phyloP scores from a whole-genome alignment of 2,797 vertebrate species.

The Falco concolor region DNA sequence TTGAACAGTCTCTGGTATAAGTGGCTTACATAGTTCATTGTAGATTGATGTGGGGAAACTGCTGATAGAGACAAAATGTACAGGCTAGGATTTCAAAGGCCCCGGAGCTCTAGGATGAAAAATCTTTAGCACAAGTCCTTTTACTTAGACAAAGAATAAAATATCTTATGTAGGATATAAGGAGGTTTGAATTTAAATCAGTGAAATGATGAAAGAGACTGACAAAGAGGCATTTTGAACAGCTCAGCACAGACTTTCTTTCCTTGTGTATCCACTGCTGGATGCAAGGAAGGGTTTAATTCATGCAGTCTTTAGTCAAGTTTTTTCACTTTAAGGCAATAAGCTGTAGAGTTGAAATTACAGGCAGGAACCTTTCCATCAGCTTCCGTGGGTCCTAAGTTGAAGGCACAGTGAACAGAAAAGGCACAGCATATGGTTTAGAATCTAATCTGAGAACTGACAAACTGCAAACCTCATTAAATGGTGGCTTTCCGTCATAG shows the following conservation, averaged over 20 bases:
- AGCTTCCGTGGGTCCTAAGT: neutral
- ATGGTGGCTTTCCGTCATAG: neutral
- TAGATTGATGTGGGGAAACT: neutral
- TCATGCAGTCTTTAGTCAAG: neutral
- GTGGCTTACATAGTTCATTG: constrained; percentile 10
- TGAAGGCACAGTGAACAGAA: neutral
- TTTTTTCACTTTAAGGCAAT: neutral
- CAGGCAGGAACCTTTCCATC: neutral
- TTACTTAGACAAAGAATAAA: constrained; percentile 29
- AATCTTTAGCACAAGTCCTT: neutral
- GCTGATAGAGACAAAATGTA: constrained; percentile 29
- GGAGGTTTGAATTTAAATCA: constrained; percentile 8
- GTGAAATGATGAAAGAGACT: neutral
- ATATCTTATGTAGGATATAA: neutral
- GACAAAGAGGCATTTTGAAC: neutral
- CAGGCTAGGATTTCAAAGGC: constrained; percentile 37
- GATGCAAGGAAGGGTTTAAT: neutral
- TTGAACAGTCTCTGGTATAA: neutral
- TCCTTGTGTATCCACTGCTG: neutral
- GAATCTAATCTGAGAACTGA: neutral
- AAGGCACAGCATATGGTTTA: accelerated
- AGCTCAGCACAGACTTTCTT: neutral
- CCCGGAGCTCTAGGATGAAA: constrained; percentile 7
- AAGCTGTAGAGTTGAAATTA: neutral
- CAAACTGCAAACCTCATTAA: neutral